These are phyloP conservation scores for Seriola dumerili DNA, from an alignment of 2,113 vertebrate species.

Conservation along the genomic window DNA sequence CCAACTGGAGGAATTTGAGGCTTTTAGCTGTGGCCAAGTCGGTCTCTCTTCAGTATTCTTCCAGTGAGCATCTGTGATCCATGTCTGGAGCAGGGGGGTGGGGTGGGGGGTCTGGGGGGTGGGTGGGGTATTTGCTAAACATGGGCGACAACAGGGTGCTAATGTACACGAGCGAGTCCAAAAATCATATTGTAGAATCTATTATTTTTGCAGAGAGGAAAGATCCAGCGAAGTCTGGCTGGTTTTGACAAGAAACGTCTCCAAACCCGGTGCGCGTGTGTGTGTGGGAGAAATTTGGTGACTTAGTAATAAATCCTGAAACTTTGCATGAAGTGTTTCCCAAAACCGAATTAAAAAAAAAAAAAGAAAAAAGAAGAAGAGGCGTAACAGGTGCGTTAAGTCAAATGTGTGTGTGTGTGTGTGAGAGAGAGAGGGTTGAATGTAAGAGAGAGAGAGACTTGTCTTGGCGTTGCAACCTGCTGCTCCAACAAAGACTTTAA, in stretches of 20 bases:
- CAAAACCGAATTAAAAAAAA: background rate
- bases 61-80: conserved; percentile 37
- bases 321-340: background rate
- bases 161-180: background rate
- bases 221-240: background rate
- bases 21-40: conserved; percentile 52
- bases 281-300: background rate
- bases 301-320: background rate
- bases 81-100: background rate
- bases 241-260: background rate
- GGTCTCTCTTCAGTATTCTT: conserved; percentile 27
- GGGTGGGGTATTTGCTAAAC: conserved; percentile 28
- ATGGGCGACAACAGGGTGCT: background rate
- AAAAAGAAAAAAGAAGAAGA: background rate
- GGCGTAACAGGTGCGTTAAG: conserved; percentile 28
- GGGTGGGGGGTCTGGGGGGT: background rate
- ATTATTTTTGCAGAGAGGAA: background rate
- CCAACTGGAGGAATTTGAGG: conserved; percentile 71
- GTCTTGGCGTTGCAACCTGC: conserved; percentile 91
- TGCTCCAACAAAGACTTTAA: conserved; percentile 92
- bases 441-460: conserved; percentile 18
- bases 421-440: background rate
- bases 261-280: background rate
- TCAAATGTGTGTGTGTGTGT: conserved; percentile 4
- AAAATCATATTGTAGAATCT: background rate